phyloP scores from a whole-genome alignment of 2,888 invertebrate species.

The Lamproptera curius region DNA sequence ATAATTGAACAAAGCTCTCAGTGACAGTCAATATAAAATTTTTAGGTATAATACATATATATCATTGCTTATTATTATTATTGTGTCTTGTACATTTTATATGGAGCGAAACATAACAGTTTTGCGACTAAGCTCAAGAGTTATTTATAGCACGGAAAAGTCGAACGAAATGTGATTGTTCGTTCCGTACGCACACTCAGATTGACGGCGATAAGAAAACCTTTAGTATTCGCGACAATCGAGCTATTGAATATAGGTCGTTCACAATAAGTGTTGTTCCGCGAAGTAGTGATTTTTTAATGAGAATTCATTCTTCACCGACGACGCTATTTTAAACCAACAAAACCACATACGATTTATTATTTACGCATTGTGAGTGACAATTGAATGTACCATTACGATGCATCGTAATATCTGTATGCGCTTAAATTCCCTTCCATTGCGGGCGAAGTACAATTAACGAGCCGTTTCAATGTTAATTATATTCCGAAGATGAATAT shows the following conservation, averaged over 20 bases:
- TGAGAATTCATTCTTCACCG: slow-evolving; percentile 4
- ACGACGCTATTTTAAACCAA: background rate
- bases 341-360: background rate
- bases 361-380: background rate
- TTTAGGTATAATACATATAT: too few relatives aligned
- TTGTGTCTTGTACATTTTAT: too few relatives aligned
- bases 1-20: too few relatives aligned
- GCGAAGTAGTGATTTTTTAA: background rate
- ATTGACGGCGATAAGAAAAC: slow-evolving; percentile 21
- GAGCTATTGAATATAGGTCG: slow-evolving; percentile 19
- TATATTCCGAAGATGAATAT: slow-evolving; percentile 45
- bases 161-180: slow-evolving; percentile 21
- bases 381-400: too few relatives aligned
- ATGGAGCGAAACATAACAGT: too few relatives aligned
- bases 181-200: slow-evolving; percentile 5
- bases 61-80: too few relatives aligned
- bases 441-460: background rate
- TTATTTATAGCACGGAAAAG: slow-evolving; percentile 19
- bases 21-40: too few relatives aligned
- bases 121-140: background rate
- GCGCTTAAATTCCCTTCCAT: background rate
- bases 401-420: too few relatives aligned
- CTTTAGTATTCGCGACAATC: slow-evolving; percentile 9
- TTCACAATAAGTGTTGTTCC: slow-evolving; percentile 14
- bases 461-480: slow-evolving; percentile 3